Percentiles rank a stretch among this genome's conserved stretches.
Conservation (phyloP, 2,113 vertebrate genomes). For the Pongo abelii region DNA sequence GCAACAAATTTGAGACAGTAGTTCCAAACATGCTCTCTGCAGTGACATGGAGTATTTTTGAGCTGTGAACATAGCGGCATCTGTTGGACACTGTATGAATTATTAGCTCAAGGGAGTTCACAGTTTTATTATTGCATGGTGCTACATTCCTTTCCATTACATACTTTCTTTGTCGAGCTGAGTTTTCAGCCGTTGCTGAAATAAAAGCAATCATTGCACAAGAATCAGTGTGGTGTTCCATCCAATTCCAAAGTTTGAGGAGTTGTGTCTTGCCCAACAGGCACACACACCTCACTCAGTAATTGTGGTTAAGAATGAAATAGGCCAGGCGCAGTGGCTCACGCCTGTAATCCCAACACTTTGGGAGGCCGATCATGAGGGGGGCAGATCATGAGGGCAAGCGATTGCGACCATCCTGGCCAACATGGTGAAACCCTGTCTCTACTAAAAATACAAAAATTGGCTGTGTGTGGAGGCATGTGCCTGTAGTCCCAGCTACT, state of each 20-base stretch:
- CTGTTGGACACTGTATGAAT: slow-evolving; percentile 17
- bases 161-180: background rate
- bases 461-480: no score
- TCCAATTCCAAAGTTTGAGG: background rate
- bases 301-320: background rate
- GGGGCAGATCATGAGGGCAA: no score
- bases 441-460: no score
- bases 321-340: no score
- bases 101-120: background rate
- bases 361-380: no score
- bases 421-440: no score
- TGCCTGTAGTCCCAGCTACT: no score
- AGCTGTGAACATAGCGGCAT: background rate
- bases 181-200: background rate
- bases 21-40: background rate
- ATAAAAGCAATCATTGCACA: background rate
- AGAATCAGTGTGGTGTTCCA: background rate
- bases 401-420: no score
- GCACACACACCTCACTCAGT: background rate
- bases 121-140: background rate
- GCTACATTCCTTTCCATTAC: background rate
- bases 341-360: no score
- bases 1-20: background rate
- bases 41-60: background rate
- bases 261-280: background rate